phyloP scores from a whole-genome alignment of 2,797 vertebrate species.

The Muraenolepis orangiensis region DNA sequence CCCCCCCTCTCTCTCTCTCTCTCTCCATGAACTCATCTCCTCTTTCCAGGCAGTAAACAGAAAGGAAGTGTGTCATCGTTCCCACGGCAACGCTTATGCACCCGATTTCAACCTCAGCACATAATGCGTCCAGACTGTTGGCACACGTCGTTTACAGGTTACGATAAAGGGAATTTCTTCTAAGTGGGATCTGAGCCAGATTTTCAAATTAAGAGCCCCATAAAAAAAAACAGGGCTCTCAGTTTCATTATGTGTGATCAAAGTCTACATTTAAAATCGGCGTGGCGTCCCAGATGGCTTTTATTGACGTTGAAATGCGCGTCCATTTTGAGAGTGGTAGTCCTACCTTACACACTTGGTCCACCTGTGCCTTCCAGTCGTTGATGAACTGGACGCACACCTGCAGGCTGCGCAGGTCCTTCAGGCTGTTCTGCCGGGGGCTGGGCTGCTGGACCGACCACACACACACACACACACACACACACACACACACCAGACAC shows the following conservation, averaged over 20 bases:
- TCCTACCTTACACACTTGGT: slow-evolving; percentile 72
- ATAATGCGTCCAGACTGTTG: too few relatives aligned
- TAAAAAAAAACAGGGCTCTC: too few relatives aligned
- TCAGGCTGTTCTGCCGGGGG: slow-evolving; percentile 58
- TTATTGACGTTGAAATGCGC: background rate
- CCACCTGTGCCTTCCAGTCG: slow-evolving; percentile 75
- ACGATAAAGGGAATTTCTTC: too few relatives aligned
- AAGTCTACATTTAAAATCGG: background rate
- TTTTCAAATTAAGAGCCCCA: too few relatives aligned
- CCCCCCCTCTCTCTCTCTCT: too few relatives aligned
- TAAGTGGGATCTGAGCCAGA: too few relatives aligned
- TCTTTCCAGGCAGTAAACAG: background rate
- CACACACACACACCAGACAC: too few relatives aligned
- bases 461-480: background rate
- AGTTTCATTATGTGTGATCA: too few relatives aligned
- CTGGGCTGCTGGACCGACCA: slow-evolving; percentile 44
- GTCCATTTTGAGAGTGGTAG: background rate
- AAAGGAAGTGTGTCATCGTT: background rate
- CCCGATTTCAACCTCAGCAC: too few relatives aligned
- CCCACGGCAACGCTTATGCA: background rate
- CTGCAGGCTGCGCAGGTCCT: slow-evolving; percentile 70
- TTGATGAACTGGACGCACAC: slow-evolving; percentile 75
- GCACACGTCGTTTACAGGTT: too few relatives aligned
- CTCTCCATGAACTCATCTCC: background rate
- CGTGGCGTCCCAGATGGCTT: background rate